Conservation (phyloP, 2,797 vertebrate species). For the Channa striata region DNA sequence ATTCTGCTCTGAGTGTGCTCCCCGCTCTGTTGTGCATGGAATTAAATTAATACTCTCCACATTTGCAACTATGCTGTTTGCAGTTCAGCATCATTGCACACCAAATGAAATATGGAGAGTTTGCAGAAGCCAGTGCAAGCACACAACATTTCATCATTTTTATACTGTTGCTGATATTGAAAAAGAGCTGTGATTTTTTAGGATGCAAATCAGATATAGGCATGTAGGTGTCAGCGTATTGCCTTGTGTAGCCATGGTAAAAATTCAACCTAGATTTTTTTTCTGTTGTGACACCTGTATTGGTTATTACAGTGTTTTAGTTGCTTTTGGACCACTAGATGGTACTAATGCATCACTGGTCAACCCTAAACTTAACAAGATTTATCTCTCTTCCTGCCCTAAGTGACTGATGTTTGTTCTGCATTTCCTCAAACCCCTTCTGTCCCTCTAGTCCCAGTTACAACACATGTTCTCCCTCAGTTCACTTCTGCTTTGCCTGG, state of each 20-base stretch:
- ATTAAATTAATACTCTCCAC: constrained; percentile 65
- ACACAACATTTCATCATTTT: constrained; percentile 51
- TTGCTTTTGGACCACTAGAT: constrained; percentile 75
- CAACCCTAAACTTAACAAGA: constrained; percentile 58
- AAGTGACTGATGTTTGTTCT: constrained; percentile 51
- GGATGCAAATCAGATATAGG: constrained; percentile 36
- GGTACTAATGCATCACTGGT: constrained; percentile 79
- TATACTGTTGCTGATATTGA: constrained; percentile 59
- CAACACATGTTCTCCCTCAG: constrained; percentile 68
- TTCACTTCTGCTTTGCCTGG: constrained; percentile 67
- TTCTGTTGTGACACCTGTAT: constrained; percentile 20
- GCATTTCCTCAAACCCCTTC: constrained; percentile 69
- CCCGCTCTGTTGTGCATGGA: constrained; percentile 46
- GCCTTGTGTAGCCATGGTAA: constrained; percentile 7
- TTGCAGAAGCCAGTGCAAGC: constrained; percentile 47
- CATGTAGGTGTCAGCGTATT: constrained; percentile 15
- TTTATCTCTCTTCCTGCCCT: constrained; percentile 24
- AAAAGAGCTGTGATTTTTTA: constrained; percentile 28
- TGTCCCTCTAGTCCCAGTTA: constrained; percentile 80
- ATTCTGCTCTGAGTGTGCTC: constrained; percentile 70
- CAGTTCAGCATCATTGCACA: constrained; percentile 65
- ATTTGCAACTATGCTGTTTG: constrained; percentile 60
- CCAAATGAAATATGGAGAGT: constrained; percentile 63
- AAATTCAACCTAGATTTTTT: background rate
- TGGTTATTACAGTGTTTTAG: constrained; percentile 50